phyloP scores from a whole-genome alignment of 2,888 invertebrate species.

The Nymphalis urticae region DNA sequence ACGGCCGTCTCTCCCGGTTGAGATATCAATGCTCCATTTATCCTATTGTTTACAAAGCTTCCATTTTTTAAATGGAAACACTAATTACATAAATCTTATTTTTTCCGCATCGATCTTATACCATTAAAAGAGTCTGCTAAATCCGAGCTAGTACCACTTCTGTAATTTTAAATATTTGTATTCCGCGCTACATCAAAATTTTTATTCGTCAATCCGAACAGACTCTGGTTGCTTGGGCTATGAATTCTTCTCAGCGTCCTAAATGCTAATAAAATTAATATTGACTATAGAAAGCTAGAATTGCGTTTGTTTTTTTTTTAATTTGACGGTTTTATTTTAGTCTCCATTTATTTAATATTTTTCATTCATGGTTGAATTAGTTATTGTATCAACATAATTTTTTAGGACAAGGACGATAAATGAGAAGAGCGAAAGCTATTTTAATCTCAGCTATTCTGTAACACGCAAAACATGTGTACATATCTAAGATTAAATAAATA shows the following conservation, averaged over 20 bases:
- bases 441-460: constrained; percentile 4
- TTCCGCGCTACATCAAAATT: too few species aligned
- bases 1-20: constrained; percentile 50
- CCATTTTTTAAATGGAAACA: constrained; percentile 9
- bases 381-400: not conserved
- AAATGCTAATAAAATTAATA: too few species aligned
- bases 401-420: constrained; percentile 1
- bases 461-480: not conserved
- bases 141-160: too few species aligned
- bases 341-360: not conserved
- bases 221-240: too few species aligned
- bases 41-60: constrained; percentile 35
- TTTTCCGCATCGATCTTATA: too few species aligned
- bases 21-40: constrained; percentile 46
- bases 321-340: not conserved
- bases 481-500: not conserved
- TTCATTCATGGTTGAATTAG: not conserved
- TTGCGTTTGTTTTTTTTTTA: not conserved
- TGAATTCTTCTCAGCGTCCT: too few species aligned
- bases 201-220: too few species aligned
- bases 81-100: not conserved
- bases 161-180: too few species aligned
- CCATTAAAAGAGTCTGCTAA: not conserved
- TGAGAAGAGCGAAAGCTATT: constrained; percentile 19
- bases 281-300: too few species aligned